phyloP scores from a whole-genome alignment of 1,140 invertebrate species.

The Cryptotermes secundus region DNA sequence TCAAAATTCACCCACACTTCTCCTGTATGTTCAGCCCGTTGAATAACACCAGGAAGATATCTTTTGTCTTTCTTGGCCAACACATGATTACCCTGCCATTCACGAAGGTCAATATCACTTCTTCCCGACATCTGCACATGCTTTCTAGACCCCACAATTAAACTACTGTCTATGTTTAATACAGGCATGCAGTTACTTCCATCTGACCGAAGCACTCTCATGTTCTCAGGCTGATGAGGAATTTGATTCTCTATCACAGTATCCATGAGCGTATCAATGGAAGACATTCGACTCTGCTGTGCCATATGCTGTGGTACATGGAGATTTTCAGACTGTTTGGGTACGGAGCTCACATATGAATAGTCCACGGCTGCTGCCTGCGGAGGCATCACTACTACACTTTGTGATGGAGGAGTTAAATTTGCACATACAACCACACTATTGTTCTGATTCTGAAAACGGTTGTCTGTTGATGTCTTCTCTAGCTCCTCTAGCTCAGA shows the following conservation, averaged over 20 bases:
- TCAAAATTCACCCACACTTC: constrained; percentile 76
- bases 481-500: constrained; percentile 72
- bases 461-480: constrained; percentile 42
- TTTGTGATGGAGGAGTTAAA: constrained; percentile 42
- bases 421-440: constrained; percentile 30
- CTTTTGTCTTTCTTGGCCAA: constrained; percentile 78
- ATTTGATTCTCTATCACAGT: constrained; percentile 25
- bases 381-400: constrained; percentile 54
- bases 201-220: neutral
- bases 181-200: constrained; percentile 12
- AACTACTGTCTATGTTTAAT: constrained; percentile 2
- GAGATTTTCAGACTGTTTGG: neutral
- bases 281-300: constrained; percentile 1
- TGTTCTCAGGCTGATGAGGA: constrained; percentile 26
- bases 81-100: constrained; percentile 88
- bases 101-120: constrained; percentile 73
- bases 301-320: neutral
- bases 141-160: constrained; percentile 44
- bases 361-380: constrained; percentile 63
- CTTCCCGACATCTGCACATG: constrained; percentile 33
- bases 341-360: constrained; percentile 44
- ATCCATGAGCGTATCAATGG: constrained; percentile 19
- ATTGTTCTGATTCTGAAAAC: constrained; percentile 41
- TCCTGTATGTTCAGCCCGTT: constrained; percentile 56
- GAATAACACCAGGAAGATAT: constrained; percentile 81